Base-by-base conservation (phyloP, 2,888 invertebrate species). In the Dasysyrphus tricinctus region DNA sequence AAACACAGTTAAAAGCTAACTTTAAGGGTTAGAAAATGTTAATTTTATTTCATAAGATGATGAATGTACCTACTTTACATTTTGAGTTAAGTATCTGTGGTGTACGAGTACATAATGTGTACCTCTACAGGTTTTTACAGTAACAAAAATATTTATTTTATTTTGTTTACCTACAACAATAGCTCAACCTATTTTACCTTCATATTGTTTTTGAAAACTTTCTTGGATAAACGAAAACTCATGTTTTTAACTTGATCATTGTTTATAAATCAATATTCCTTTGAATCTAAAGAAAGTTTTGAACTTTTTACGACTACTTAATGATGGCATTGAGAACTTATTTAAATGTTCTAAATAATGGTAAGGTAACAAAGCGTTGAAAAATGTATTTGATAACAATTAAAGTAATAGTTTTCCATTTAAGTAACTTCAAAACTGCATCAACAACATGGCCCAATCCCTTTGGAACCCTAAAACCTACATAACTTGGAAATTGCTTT, bases 1-100 rank as follows among this genome's bases (percentile, higher is more conserved):
- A 24, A 1, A 6, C 9, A 12, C 29, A 14, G 24, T 24, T 24
- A 32, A 54, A 54, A n/a, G n/a, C 37, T 37, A 6, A 12, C 5
- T 16, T 34, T 37, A 16, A 16, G 57, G 57, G 12, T 37, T 59
- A 59, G 57, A 59, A 59, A 59, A 59, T 59, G 57, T 16, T 59
- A 37, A 37, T 57, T 59, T 59, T 37, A 37, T 59, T 59, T 59
- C 12, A 9, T 0, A 2, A 12, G 5, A 37, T 37, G 34, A 59
- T 37, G 37, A 59, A 59, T 59, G 37, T 32, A 32, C n/a, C n/a
- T 56, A 49, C 16, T 47, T 47, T 9, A 47, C 16, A 3, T 29
- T 8, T 3, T 32, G 8, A n/a, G 8, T 56, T n/a, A n/a, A 32
- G 7, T 6, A 6, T 2, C 11, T n/a, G 24, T 51, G 4, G 4